A percentile compares a stretch with the other conserved stretches of the same genome.
phyloP scores from a whole-genome alignment of 2,888 invertebrate species.

The Hermaeophaga mercurialis region DNA sequence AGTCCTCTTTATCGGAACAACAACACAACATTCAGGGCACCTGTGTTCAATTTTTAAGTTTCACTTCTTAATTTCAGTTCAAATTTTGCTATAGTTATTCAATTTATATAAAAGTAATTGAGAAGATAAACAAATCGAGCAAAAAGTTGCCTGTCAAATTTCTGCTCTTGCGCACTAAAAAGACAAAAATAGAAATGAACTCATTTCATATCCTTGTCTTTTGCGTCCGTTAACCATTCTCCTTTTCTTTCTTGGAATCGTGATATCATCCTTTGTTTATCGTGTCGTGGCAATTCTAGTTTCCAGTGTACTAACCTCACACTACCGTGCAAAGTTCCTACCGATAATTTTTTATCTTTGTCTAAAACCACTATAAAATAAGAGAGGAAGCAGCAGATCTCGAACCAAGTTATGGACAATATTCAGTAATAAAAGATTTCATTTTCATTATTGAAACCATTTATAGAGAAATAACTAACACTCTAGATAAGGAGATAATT shows the following conservation, averaged over 20 bases:
- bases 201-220: not conserved
- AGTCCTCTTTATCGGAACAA: conserved; percentile 54
- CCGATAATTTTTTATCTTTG: too few species aligned
- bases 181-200: not conserved
- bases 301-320: too few species aligned
- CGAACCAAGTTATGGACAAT: too few species aligned
- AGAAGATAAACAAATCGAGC: conserved; percentile 31
- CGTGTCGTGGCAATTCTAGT: too few species aligned
- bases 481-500: too few species aligned
- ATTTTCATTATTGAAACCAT: too few species aligned
- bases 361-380: too few species aligned
- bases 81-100: not conserved
- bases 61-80: conserved; percentile 9
- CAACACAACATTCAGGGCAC: conserved; percentile 55
- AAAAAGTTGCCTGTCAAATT: conserved; percentile 28
- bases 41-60: conserved; percentile 22
- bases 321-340: too few species aligned
- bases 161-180: conserved; percentile 1
- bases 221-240: not conserved
- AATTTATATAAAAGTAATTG: conserved; percentile 7
- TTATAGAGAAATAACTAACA: too few species aligned
- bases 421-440: too few species aligned
- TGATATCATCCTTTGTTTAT: too few species aligned
- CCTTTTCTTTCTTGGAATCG: not conserved
- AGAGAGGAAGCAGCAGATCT: too few species aligned